These are phyloP conservation scores for Charanyca ferruginea DNA, from an alignment of 2,888 invertebrate species.

Conservation along the genomic window DNA sequence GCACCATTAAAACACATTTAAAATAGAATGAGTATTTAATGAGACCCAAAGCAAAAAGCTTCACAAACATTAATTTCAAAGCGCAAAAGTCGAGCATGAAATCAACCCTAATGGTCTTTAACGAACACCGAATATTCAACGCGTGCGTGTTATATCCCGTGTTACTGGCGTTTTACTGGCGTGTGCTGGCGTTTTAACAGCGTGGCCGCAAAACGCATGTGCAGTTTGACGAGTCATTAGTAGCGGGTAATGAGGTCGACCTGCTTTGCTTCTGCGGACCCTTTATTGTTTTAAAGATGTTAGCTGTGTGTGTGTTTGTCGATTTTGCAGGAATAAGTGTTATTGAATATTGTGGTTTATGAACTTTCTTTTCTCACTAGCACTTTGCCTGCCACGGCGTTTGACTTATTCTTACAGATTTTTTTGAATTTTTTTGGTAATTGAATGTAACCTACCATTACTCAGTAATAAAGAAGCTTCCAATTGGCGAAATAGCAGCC, in stretches of 20 bases:
- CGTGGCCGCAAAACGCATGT: constrained; percentile 34
- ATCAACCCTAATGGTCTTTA: constrained; percentile 41
- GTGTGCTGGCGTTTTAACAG: constrained; percentile 22
- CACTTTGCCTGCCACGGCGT: no score
- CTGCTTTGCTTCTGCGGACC: constrained; percentile 4
- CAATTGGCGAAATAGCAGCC: no score
- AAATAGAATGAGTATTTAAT: not conserved
- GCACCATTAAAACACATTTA: not conserved
- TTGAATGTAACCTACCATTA: no score
- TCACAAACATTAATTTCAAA: constrained; percentile 26
- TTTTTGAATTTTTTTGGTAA: no score
- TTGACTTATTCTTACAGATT: no score
- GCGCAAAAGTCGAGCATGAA: constrained; percentile 3
- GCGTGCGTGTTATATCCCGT: constrained; percentile 19
- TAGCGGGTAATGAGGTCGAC: constrained; percentile 3
- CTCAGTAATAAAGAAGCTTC: no score
- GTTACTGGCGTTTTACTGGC: constrained; percentile 1
- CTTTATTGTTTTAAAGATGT: constrained; percentile 32
- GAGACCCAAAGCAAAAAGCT: not conserved
- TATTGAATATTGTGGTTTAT: no score
- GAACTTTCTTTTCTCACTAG: no score
- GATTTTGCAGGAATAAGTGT: not conserved
- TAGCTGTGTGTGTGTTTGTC: not conserved
- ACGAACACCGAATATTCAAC: constrained; percentile 35
- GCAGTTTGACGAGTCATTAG: constrained; percentile 37